These are phyloP conservation scores for Cephalopterus ornatus DNA, from an alignment of 2,113 vertebrate species.

Conservation along the genomic window DNA sequence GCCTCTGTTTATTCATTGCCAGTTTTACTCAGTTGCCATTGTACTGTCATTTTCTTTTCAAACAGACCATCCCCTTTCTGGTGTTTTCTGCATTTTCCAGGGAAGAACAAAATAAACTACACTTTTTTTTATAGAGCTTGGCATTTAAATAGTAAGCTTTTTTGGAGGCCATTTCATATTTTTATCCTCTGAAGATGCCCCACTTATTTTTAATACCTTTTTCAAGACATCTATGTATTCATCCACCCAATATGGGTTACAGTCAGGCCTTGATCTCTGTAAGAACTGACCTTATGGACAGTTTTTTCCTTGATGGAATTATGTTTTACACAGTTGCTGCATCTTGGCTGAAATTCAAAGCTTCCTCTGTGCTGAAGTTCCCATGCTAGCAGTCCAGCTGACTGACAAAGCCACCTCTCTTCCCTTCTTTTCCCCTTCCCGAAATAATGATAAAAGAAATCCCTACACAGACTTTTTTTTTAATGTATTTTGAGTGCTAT, in stretches of 20 bases:
- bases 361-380: neutral
- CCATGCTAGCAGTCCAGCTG: neutral
- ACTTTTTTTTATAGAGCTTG: neutral
- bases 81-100: neutral
- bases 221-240: neutral
- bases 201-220: neutral
- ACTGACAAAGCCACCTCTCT: neutral
- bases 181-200: neutral
- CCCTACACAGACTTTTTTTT: fast-evolving
- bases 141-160: neutral
- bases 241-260: neutral
- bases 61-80: neutral
- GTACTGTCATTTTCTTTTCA: neutral
- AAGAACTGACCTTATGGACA: neutral
- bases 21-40: neutral
- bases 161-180: neutral
- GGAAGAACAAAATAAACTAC: neutral
- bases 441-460: neutral
- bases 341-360: neutral
- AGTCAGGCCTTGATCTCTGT: neutral
- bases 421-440: neutral
- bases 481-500: too few species aligned
- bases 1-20: neutral
- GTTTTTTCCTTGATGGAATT: neutral
- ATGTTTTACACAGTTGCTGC: neutral